Evolutionary conservation across 2,113 vertebrate genomes (phyloP).

Genomic region (Anas platyrhynchos): DNA sequence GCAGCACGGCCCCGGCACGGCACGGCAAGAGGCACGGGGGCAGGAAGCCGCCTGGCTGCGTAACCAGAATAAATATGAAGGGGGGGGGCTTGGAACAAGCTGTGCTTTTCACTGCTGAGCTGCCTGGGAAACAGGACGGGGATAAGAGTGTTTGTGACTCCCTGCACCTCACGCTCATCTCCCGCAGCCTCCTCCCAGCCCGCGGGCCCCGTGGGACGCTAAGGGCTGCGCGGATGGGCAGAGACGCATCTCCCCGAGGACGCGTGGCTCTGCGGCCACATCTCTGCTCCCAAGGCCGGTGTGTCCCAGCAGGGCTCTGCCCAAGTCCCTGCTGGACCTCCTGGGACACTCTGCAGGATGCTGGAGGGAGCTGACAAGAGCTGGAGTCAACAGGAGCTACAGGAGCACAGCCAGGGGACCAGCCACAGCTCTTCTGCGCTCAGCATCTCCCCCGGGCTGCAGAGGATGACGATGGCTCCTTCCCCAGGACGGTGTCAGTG

Average conservation of each 20-base stretch:
- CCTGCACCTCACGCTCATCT: neutral
- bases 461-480: neutral
- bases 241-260: neutral
- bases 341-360: neutral
- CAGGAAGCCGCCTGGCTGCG: neutral
- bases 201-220: neutral
- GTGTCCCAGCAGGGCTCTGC: neutral
- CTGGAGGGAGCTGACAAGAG: neutral
- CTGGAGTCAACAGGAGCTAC: neutral
- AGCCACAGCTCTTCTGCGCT: neutral
- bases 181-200: neutral
- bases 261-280: rapidly evolving
- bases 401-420: neutral
- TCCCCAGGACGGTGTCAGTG: neutral
- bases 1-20: neutral
- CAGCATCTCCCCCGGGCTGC: neutral
- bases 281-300: neutral
- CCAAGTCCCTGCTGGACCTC: neutral
- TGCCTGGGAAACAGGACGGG: neutral
- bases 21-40: neutral
- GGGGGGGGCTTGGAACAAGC: neutral
- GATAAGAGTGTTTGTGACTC: neutral
- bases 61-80: neutral
- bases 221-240: neutral
- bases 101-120: neutral